Evolutionary conservation across 2,113 vertebrate genomes (phyloP).

Genomic region (Reinhardtius hippoglossoides): DNA sequence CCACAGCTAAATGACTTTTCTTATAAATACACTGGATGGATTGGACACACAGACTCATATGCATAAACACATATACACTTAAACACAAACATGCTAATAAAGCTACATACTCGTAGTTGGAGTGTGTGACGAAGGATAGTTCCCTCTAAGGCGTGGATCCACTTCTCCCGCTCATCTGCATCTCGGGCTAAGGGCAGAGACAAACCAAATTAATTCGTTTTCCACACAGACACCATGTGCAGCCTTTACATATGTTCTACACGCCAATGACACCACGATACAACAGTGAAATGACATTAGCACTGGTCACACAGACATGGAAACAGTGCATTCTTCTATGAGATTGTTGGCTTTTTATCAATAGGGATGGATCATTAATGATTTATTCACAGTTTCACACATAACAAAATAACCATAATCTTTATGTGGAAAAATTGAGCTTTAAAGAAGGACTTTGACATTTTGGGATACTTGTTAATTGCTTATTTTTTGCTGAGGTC

Average conservation of each 20-base stretch:
- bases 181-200: slow-evolving; percentile 89
- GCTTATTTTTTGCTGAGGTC: too few species aligned
- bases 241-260: neutral
- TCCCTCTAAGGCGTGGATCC: slow-evolving; percentile 99
- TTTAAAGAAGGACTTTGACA: too few species aligned
- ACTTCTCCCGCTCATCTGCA: slow-evolving; percentile 98
- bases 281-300: slow-evolving; percentile 41
- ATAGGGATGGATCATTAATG: too few species aligned
- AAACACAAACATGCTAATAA: neutral
- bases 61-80: neutral
- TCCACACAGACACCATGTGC: slow-evolving; percentile 24
- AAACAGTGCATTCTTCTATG: neutral
- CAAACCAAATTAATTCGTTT: slow-evolving; percentile 64
- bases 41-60: neutral
- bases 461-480: too few species aligned
- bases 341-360: too few species aligned
- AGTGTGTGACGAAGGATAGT: slow-evolving; percentile 98
- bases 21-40: neutral
- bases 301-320: neutral
- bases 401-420: too few species aligned
- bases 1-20: neutral
- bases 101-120: slow-evolving; percentile 88
- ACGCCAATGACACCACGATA: neutral
- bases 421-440: too few species aligned
- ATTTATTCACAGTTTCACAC: too few species aligned